Base-by-base conservation (phyloP, 37 sponge, comb jelly and placozoan genomes). In the Oscarella lobularis region DNA sequence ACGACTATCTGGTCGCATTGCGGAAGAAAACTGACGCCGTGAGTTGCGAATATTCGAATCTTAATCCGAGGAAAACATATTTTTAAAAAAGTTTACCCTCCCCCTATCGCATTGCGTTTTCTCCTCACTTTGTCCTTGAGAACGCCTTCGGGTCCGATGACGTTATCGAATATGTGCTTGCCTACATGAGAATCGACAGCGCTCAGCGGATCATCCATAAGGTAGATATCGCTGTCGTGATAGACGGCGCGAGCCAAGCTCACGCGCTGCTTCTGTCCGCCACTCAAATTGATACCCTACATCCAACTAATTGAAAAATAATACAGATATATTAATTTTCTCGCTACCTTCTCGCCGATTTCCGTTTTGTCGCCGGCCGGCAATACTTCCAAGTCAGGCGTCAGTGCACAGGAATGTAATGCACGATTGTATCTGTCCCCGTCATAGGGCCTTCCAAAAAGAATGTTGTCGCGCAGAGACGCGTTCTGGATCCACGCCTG, bases 181-280 rank as follows among this genome's bases (percentile, higher is more conserved):
- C 86, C 86, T 2, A 96, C 96, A 38, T 96, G 96, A 5, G 96
- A 81, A 81, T 96, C 96, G n/a, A 96, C 96, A 36, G 96, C 96
- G 76, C 84, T 83, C 36, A 95, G 78, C 0, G 96, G 91, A 78
- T 95, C 96, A 79, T 95, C 96, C 60, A 95, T 80, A 74, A 90
- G 79, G 75, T 90, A 95, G 40, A 95, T 76, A 41, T 95, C 96
- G n/a, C 82, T 60, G 14, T 95, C 80, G 71, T 87, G 84, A 75
- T 95, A 95, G 38, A 95, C 83, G 35, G 96, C 96, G 66, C 96
- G 80, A 6, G 96, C 96, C 32, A 95, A 75, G 68, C 88, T 87
- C 54, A 95, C 96, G 9, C 96, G 60, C 85, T 95, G 96, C 74
- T 95, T 95, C 88, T 95, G 96, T 67, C 96, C 96, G 31, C 96